Evolutionary conservation across 2,888 invertebrate species (phyloP), one percentile per base, ranked within the genome.

Genomic region (Leucozona laternaria): DNA sequence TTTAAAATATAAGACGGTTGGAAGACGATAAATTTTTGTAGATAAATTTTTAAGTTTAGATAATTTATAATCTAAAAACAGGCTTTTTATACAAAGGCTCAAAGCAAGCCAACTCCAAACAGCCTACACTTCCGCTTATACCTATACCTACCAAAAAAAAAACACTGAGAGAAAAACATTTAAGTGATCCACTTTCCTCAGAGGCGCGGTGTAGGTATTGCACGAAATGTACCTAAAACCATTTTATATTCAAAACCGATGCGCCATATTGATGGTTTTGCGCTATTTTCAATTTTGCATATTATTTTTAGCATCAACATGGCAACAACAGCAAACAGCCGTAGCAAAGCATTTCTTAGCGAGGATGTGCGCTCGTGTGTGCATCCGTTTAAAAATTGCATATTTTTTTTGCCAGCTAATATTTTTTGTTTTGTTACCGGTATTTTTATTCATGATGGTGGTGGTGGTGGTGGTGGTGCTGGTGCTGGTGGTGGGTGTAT

Each of bases 171-270:
- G 5, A 37, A 53, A 28, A 25, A 53, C 13, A 37, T 22, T 71
- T 45, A 37, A 72, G 57, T 25, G 28, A 72, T 31, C n/a, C 58
- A 64, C 37, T 57, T 72, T 55, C 11, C 45, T n/a, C 13, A 15
- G 20, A 28, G 37, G 11, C 17, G 43, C n/a, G 0, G 0, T 37
- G 11, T 37, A 13, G 13, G 5, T 40, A 45, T 28, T 22, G 31
- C 55, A 17, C 40, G 45, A 60, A 25, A 40, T 31, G 15, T 50
- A 20, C 13, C 3, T 0, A 8, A 15, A 53, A 7, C 64, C 68
- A 62, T 75, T 72, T 79, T 79, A 66, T 85, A 85, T 88, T 77
- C 85, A 71, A 85, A 88, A 88, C 82, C 76, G 40, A 71, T 79
- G 79, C 77, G 80, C 72, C 88, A 83, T 76, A 83, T 82, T 82